Conservation (phyloP, 2,888 invertebrate species). For the Scotopteryx bipunctaria region DNA sequence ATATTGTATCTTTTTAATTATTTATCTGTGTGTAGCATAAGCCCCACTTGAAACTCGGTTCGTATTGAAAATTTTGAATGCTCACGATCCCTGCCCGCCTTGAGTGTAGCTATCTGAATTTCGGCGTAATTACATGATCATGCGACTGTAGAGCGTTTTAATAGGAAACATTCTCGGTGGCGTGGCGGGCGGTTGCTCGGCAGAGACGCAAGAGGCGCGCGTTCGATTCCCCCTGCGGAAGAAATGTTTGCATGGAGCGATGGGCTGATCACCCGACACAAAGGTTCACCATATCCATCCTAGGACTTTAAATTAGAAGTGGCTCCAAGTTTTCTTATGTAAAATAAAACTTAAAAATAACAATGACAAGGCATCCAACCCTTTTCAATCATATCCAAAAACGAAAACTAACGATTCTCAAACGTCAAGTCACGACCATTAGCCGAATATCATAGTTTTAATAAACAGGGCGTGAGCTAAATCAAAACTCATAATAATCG, state of each 20-base stretch:
- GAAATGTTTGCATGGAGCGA: no score
- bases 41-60: constrained; percentile 56
- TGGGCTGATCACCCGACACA: no score
- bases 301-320: no score
- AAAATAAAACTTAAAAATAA: constrained; percentile 8
- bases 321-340: no score
- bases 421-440: constrained; percentile 31
- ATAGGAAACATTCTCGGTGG: no score
- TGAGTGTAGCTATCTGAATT: constrained; percentile 76
- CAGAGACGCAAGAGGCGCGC: no score
- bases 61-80: constrained; percentile 80
- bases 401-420: constrained; percentile 34
- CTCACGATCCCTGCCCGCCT: constrained; percentile 68
- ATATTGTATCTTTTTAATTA: no score
- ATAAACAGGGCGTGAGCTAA: constrained; percentile 28
- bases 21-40: constrained; percentile 47
- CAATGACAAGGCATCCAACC: constrained; percentile 29
- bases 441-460: constrained; percentile 25
- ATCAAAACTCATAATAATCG: constrained; percentile 42
- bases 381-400: constrained; percentile 29
- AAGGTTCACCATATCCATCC: no score
- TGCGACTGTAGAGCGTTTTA: not conserved
- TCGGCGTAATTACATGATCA: constrained; percentile 62
- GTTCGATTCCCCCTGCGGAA: no score
- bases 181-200: no score